Percentiles rank a stretch among this genome's conserved stretches.
These are phyloP conservation scores for Drosophila repleta DNA, from an alignment of 1,140 invertebrate genomes.

Conservation along the genomic window DNA sequence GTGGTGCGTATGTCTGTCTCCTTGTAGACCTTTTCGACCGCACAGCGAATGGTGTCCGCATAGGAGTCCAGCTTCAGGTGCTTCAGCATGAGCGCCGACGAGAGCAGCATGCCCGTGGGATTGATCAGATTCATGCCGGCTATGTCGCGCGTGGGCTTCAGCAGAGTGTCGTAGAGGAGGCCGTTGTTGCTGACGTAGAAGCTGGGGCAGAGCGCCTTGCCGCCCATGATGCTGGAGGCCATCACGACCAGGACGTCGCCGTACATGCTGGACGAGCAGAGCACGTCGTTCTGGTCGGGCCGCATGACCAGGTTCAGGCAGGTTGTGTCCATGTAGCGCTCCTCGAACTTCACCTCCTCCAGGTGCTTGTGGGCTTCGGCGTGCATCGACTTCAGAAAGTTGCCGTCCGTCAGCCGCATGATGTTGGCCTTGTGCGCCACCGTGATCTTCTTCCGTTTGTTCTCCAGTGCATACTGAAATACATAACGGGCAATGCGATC, in stretches of 20 bases:
- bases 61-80: slow-evolving; percentile 19
- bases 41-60: slow-evolving; percentile 37
- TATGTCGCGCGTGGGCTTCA: neutral
- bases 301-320: slow-evolving; percentile 47
- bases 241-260: slow-evolving; percentile 60
- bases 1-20: slow-evolving; percentile 53
- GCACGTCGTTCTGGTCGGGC: slow-evolving; percentile 35
- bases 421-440: slow-evolving; percentile 72
- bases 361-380: slow-evolving; percentile 13
- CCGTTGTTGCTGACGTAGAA: slow-evolving; percentile 39
- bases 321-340: slow-evolving; percentile 64
- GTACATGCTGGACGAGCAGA: slow-evolving; percentile 71
- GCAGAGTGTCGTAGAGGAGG: slow-evolving; percentile 38
- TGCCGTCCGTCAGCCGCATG: slow-evolving; percentile 62
- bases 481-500: slow-evolving; percentile 47
- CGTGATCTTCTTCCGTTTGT: slow-evolving; percentile 52
- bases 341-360: slow-evolving; percentile 32
- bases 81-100: slow-evolving; percentile 43
- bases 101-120: slow-evolving; percentile 61
- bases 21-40: slow-evolving; percentile 37
- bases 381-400: slow-evolving; percentile 56
- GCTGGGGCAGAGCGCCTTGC: slow-evolving; percentile 45
- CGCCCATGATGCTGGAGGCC: slow-evolving; percentile 51
- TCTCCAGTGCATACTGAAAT: slow-evolving; percentile 39
- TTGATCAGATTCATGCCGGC: slow-evolving; percentile 51